Conservation (phyloP, 2,113 vertebrate species). For the Oryzias woworae region DNA sequence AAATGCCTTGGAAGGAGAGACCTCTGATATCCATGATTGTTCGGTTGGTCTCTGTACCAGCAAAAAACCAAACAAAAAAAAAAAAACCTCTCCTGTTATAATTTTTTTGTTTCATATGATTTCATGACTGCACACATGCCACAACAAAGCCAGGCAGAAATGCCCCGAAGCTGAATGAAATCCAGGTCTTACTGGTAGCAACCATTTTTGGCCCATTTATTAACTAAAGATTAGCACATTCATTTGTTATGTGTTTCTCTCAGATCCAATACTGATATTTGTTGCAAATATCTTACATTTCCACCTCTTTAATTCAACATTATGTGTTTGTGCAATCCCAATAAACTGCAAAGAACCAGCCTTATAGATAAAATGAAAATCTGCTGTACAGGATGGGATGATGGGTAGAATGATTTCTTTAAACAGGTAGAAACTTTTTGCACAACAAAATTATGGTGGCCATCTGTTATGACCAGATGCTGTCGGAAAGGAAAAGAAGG, state of each 20-base stretch:
- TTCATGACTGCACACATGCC: conserved; percentile 26
- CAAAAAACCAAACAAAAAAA: conserved; percentile 41
- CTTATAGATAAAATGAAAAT: too few species aligned
- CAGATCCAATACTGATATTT: not conserved
- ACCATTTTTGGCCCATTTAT: conserved; percentile 2
- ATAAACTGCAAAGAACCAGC: too few species aligned
- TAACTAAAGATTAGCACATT: conserved; percentile 15
- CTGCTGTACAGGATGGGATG: too few species aligned
- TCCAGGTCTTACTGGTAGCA: conserved; percentile 20
- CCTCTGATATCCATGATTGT: conserved; percentile 67
- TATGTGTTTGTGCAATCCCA: too few species aligned
- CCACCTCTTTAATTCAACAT: too few species aligned
- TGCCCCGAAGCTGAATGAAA: conserved; percentile 26
- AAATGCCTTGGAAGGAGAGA: conserved; percentile 59
- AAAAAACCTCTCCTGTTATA: conserved; percentile 21
- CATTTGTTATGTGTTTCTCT: conserved; percentile 11
- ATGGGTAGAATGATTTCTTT: too few species aligned
- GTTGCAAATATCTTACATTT: too few species aligned
- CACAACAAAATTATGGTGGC: too few species aligned
- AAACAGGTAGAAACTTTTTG: too few species aligned
- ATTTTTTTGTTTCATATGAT: conserved; percentile 43
- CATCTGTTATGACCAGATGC: too few species aligned
- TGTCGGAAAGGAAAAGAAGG: too few species aligned
- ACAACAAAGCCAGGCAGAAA: conserved; percentile 13
- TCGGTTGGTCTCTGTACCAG: conserved; percentile 49